These are phyloP conservation scores for Rhyzopertha dominica DNA, from an alignment of 1,140 invertebrate genomes.

Conservation along the genomic window DNA sequence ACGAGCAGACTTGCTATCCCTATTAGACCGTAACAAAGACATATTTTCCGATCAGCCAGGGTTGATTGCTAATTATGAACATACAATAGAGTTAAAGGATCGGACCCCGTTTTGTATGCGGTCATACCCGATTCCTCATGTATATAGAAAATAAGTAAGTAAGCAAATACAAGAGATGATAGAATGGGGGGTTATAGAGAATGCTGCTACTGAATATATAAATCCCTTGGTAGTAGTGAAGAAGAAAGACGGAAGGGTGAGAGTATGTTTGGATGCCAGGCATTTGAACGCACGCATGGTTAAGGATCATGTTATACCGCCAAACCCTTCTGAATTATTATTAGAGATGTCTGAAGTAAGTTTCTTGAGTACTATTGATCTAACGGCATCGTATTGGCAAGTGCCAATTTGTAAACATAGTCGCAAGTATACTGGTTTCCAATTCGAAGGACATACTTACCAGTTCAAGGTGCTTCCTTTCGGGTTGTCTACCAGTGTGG, in stretches of 20 bases:
- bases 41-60: too few species aligned
- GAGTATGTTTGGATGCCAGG: background rate
- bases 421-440: background rate
- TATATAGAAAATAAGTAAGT: background rate
- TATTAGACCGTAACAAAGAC: too few species aligned
- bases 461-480: conserved; percentile 1
- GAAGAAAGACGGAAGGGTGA: background rate
- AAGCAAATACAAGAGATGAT: background rate
- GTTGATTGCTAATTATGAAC: too few species aligned
- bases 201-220: background rate
- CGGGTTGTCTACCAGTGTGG: background rate
- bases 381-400: background rate
- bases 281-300: background rate
- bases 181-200: background rate
- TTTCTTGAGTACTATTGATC: background rate
- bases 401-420: background rate
- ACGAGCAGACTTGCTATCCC: too few species aligned
- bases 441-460: background rate
- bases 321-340: background rate
- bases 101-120: too few species aligned
- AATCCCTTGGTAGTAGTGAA: background rate
- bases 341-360: background rate
- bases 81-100: too few species aligned
- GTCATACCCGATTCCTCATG: background rate
- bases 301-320: background rate